These are phyloP conservation scores for Falco rusticolus DNA, from an alignment of 2,797 vertebrate genomes.

Conservation along the genomic window DNA sequence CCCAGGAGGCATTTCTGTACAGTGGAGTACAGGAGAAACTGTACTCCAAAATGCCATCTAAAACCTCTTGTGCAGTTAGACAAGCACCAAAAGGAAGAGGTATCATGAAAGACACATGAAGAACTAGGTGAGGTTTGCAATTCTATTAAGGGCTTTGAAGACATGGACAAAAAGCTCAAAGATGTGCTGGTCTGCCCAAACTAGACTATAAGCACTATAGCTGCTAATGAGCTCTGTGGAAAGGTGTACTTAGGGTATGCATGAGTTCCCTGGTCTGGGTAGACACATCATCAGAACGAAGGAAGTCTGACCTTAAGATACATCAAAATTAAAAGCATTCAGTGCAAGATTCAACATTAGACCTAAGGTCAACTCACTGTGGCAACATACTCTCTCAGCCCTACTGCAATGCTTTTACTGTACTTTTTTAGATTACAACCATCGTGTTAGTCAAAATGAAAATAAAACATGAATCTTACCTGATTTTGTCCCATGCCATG, in stretches of 20 bases:
- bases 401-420: not conserved
- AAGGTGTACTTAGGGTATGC: not conserved
- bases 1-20: not conserved
- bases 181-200: not conserved
- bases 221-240: not conserved
- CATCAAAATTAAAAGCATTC: not conserved
- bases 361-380: not conserved
- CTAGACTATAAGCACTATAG: no score
- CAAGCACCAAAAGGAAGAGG: not conserved
- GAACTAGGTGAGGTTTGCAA: not conserved
- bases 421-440: not conserved
- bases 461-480: constrained; percentile 75
- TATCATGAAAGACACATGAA: not conserved
- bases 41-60: not conserved
- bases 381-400: not conserved
- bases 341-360: not conserved
- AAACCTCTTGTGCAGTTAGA: not conserved
- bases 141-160: not conserved
- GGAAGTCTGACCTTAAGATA: not conserved
- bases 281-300: not conserved
- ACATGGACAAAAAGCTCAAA: not conserved
- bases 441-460: not conserved
- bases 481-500: constrained; percentile 98
- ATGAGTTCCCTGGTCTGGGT: not conserved
- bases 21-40: not conserved